phyloP scores from a whole-genome alignment of 2,113 vertebrate species.

The Stigmatopora argus region DNA sequence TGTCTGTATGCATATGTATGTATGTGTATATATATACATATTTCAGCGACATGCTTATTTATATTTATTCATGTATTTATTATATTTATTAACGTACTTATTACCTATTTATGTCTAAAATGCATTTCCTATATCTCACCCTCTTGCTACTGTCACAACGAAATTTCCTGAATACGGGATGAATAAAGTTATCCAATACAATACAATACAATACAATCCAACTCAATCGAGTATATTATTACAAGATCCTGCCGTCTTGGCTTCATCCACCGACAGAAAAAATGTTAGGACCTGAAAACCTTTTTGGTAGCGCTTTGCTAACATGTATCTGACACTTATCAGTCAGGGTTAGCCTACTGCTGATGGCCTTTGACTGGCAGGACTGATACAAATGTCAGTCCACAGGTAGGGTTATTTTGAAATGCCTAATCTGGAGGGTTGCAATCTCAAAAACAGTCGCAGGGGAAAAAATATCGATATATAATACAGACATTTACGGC shows the following conservation, averaged over 20 bases:
- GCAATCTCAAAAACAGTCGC: conserved; percentile 24
- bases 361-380: conserved; percentile 11
- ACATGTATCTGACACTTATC: background rate
- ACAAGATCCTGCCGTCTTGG: background rate
- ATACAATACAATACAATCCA: too few species aligned
- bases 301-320: conserved; percentile 8
- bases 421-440: conserved; percentile 6
- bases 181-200: too few species aligned
- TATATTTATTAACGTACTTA: too few species aligned
- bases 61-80: too few species aligned
- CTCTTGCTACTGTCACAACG: too few species aligned
- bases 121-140: too few species aligned
- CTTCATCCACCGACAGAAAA: background rate
- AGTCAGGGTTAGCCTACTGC: conserved; percentile 16
- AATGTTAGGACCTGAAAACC: background rate
- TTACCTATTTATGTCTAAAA: too few species aligned
- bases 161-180: too few species aligned
- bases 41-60: too few species aligned
- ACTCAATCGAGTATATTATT: too few species aligned
- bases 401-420: background rate
- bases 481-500: conserved; percentile 10
- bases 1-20: too few species aligned
- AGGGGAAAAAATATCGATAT: conserved; percentile 10
- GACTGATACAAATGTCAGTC: background rate
- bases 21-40: too few species aligned